Base-by-base conservation (phyloP, 2,797 vertebrate species). In the Oreonectes daqikongensis region DNA sequence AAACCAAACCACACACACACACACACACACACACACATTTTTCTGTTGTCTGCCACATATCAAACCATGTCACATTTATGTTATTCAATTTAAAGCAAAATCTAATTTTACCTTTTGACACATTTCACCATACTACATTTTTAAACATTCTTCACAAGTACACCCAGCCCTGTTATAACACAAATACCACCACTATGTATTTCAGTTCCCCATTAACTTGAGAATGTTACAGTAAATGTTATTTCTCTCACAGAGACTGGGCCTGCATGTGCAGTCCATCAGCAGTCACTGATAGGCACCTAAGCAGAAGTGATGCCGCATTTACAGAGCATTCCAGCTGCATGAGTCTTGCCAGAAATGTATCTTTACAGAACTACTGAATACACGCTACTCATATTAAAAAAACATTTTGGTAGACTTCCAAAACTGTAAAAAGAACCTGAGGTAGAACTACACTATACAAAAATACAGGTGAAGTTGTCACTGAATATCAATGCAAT, bases 221-320 rank as follows among this genome's bases (percentile, higher is more conserved):
- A 30, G 28, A 59, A 30, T 30, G 28, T 59, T 18, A 17, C 15
- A 30, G 24, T 30, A 35, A 61, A 61, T n/a, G 17, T 65, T 55
- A 53, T 40, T 30, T 11, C n/a, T n/a, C n/a, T n/a, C n/a, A n/a
- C n/a, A n/a, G n/a, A n/a, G n/a, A n/a, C n/a, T n/a, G n/a, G n/a
- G n/a, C n/a, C n/a, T n/a, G n/a, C n/a, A n/a, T n/a, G 44, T 40
- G 35, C 50, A 50, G 38, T 59, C 5, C 48, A 53, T 69, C 40
- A 64, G 61, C 53, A 20, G 48, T 72, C 53, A 66, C 24, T 50
- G 22, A 64, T 35, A 1, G 12, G 77, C 77, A 76, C 30, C 38
- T 67, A 60, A 71, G 71, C 79, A 78, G 73, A 84, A 75, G 59
- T 35, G 68, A 82, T 63, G 78, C 52, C 35, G 65, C 66, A 64